Percentiles rank a stretch among this genome's conserved stretches.
Conservation (phyloP, 2,113 vertebrate genomes). For the Cynopterus brachyotis region DNA sequence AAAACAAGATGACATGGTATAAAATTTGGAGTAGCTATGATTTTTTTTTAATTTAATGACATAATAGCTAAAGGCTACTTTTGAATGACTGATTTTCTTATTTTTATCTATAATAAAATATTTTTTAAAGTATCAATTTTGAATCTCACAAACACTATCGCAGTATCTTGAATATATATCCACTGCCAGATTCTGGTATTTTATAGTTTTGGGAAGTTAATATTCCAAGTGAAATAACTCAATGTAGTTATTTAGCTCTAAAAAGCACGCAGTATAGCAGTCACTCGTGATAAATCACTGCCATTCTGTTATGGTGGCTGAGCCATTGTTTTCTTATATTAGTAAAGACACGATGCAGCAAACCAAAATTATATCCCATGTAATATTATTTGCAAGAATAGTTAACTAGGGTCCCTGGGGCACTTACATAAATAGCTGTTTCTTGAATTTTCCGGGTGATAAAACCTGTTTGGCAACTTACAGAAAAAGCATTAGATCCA, state of each 20-base stretch:
- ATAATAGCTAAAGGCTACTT: neutral
- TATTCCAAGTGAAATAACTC: neutral
- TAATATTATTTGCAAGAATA: slow-evolving; percentile 1
- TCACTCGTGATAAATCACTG: neutral
- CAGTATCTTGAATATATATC: neutral
- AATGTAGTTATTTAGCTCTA: neutral
- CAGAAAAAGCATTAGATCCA: slow-evolving; percentile 72
- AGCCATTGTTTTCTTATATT: slow-evolving; percentile 32
- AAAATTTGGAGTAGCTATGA: neutral
- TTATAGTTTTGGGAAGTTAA: neutral
- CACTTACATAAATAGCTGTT: slow-evolving; percentile 76
- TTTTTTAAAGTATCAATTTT: neutral
- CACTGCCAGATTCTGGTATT: neutral
- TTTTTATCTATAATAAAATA: slow-evolving; percentile 20
- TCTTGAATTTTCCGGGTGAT: slow-evolving; percentile 67
- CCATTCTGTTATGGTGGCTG: neutral
- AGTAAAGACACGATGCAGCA: neutral
- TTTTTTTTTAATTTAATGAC: neutral
- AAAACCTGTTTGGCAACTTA: slow-evolving; percentile 67
- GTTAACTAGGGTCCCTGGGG: slow-evolving; percentile 69
- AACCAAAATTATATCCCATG: neutral
- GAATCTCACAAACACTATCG: neutral
- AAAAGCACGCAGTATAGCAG: neutral
- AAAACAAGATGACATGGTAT: neutral
- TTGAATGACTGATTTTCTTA: neutral